Conservation (phyloP, 2,113 vertebrate genomes). For the Setophaga kirtlandii region DNA sequence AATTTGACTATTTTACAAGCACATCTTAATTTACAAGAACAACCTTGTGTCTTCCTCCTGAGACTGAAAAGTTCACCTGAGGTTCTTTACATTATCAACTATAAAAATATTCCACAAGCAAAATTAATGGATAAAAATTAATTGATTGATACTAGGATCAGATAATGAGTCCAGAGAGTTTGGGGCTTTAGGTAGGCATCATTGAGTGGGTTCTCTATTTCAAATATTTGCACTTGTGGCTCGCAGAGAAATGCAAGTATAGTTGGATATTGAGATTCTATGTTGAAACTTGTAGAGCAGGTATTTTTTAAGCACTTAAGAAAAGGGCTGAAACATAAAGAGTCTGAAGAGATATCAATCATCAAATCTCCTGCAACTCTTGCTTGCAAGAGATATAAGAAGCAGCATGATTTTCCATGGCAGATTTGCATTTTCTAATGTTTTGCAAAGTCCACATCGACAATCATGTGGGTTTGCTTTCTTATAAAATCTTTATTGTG, state of each 20-base stretch:
- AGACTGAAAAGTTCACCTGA: neutral
- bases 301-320: neutral
- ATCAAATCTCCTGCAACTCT: neutral
- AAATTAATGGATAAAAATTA: neutral
- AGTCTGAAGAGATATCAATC: neutral
- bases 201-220: neutral
- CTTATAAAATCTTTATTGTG: slow-evolving; percentile 52
- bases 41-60: neutral
- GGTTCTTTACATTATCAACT: neutral
- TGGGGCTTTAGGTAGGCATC: neutral
- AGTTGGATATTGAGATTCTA: neutral
- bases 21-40: neutral
- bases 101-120: neutral
- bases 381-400: neutral
- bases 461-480: slow-evolving; percentile 27
- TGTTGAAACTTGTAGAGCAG: neutral
- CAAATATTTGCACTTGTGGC: neutral
- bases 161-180: neutral
- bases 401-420: neutral
- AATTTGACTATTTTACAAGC: neutral
- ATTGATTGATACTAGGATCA: neutral
- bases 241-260: neutral
- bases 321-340: neutral
- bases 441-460: slow-evolving; percentile 28
- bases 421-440: neutral